Conservation (phyloP, 2,113 vertebrate genomes). For the Orthonyx spaldingii region DNA sequence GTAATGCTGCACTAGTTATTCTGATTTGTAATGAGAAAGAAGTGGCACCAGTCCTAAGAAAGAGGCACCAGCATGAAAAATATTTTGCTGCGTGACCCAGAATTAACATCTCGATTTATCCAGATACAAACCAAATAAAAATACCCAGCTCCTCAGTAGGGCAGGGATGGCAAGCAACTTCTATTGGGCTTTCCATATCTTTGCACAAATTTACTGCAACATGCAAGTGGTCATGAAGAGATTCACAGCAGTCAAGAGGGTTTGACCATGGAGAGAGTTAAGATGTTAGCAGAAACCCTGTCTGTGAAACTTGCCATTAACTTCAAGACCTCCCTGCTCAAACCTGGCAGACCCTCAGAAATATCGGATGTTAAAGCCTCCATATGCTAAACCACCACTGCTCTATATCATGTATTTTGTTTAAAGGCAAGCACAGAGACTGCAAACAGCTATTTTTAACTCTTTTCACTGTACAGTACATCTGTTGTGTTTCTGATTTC, state of each 20-base stretch:
- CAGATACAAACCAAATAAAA: background rate
- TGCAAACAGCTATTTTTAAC: slow-evolving; percentile 59
- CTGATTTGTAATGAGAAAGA: background rate
- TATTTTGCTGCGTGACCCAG: background rate
- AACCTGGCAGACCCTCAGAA: background rate
- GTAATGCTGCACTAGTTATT: background rate
- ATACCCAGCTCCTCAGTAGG: background rate
- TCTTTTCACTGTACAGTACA: slow-evolving; percentile 49
- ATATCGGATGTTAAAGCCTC: background rate
- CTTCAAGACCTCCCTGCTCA: background rate
- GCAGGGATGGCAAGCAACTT: background rate
- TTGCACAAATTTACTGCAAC: background rate
- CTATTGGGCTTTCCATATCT: background rate
- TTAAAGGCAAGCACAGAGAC: slow-evolving; percentile 21
- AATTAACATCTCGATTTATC: background rate
- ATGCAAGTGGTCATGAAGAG: background rate
- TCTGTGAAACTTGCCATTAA: background rate
- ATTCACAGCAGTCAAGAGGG: background rate
- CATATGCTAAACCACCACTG: slow-evolving; percentile 2
- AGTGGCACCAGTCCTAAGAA: background rate
- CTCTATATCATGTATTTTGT: background rate
- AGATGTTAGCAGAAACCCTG: background rate
- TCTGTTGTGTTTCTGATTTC: slow-evolving; percentile 52
- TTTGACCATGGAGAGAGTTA: background rate
- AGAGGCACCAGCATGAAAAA: background rate